phyloP scores from a whole-genome alignment of 2,113 vertebrate genomes.

The Trinectes maculatus region DNA sequence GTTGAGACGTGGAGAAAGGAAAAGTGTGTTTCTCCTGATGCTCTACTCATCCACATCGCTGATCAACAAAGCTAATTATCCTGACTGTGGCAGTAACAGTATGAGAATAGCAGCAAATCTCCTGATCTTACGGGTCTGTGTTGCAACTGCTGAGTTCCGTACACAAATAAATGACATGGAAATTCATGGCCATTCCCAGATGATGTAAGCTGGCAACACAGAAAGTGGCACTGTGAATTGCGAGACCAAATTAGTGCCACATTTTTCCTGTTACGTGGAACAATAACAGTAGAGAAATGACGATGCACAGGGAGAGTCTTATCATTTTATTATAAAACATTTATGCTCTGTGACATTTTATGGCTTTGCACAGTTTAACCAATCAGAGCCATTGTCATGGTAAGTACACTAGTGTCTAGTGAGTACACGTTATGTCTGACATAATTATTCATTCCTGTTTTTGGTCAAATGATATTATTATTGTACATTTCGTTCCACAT shows the following conservation, averaged over 20 bases:
- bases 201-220: neutral
- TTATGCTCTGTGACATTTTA: conserved; percentile 19
- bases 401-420: neutral
- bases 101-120: too few species aligned
- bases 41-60: neutral
- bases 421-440: neutral
- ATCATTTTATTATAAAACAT: too few species aligned
- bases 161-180: neutral
- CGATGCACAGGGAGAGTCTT: too few species aligned
- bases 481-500: neutral
- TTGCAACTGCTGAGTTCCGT: neutral
- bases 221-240: neutral
- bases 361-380: neutral
- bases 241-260: too few species aligned
- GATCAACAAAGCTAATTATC: neutral
- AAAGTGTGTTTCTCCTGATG: neutral
- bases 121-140: too few species aligned
- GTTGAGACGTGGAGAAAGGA: neutral
- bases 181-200: neutral
- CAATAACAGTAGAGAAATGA: neutral
- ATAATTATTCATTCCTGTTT: neutral
- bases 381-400: neutral
- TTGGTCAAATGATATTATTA: neutral
- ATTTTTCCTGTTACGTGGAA: too few species aligned
- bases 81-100: neutral